Evolutionary conservation across 2,797 vertebrate genomes (phyloP), one percentile per base, ranked within the genome.

Genomic region (Pantherophis vulpinus): DNA sequence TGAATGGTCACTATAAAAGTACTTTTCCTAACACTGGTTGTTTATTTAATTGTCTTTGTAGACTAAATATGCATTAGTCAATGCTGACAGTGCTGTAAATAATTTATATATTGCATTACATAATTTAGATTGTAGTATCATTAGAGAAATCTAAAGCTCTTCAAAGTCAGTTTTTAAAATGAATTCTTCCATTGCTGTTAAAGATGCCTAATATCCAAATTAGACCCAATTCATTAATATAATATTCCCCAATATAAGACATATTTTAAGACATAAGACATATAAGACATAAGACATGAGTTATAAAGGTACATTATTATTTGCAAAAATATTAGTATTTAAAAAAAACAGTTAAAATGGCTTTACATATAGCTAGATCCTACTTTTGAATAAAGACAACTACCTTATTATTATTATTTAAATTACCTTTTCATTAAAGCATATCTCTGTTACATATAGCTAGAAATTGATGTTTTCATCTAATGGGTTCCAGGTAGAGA

Each of bases 61-160:
- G 70, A 95, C 95, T 95, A 94, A 94, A 70, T 91, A 89, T 93
- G 93, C 93, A 95, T 96, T 95, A 96, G 93, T 60, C 0, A 4
- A 89, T 93, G 94, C 93, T 94, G 91, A 96, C 88, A 94, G 90
- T 86, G 91, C 91, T 79, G 89, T 94, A 94, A 96, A 96, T 95
- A 96, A 96, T 14, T 79, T 91, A 95, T 94, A 91, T 94, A 93
- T 88, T 95, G 91, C 90, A 94, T 94, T 95, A 90, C n/a, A 93
- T 91, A 91, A 93, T 86, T 94, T 94, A 94, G 66, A 96, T 79
- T 95, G 58, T 61, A 93, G 92, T 96, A 96, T 95, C 94, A 93
- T 94, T 96, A 96, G 90, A 91, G 90, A 94, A 95, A 95, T 37
- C 29, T 93, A 90, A 93, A 91, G 16, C 51, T 91, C 95, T 95